These are phyloP conservation scores for Mesocricetus auratus DNA, from an alignment of 2,113 vertebrate species.

Conservation along the genomic window DNA sequence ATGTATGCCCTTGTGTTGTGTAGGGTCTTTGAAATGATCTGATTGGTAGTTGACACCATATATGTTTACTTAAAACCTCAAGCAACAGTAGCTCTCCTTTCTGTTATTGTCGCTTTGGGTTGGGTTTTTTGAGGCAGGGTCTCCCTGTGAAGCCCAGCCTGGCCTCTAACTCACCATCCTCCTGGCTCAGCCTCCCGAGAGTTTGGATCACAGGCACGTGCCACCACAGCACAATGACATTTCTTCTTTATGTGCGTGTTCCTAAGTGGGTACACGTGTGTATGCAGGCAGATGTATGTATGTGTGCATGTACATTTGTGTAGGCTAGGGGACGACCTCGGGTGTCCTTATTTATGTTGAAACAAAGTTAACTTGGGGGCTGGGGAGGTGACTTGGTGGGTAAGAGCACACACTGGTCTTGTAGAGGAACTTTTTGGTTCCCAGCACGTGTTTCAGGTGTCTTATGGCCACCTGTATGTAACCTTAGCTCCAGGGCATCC, in stretches of 20 bases:
- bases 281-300: background rate
- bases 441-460: background rate
- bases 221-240: background rate
- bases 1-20: background rate
- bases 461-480: background rate
- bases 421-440: background rate
- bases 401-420: background rate
- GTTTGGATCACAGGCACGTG: background rate
- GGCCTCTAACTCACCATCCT: background rate
- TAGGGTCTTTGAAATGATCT: background rate
- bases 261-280: background rate
- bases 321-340: background rate
- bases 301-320: too few species aligned
- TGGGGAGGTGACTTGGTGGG: background rate
- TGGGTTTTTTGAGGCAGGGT: background rate
- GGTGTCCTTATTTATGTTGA: background rate
- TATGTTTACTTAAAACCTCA: conserved; percentile 49
- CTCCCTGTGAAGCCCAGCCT: background rate
- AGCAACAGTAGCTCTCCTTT: background rate
- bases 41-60: background rate
- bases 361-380: background rate
- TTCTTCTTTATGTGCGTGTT: background rate
- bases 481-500: background rate
- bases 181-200: background rate
- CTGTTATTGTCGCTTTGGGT: background rate